These are phyloP conservation scores for Celastrina argiolus DNA, from an alignment of 2,888 invertebrate genomes.

Conservation along the genomic window DNA sequence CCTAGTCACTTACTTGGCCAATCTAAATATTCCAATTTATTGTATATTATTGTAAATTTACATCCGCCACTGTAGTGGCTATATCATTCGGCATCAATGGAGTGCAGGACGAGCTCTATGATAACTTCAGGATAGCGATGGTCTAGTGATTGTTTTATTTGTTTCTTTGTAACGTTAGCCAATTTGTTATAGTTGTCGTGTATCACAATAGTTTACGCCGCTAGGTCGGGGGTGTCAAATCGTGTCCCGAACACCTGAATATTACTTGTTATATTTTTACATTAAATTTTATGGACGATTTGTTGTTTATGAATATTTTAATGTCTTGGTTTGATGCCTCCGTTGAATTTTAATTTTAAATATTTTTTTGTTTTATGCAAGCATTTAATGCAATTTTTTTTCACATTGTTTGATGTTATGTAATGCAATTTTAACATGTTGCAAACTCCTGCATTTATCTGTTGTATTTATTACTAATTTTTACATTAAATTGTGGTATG, in stretches of 20 bases:
- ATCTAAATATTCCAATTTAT: slow-evolving; percentile 77
- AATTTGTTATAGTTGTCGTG: slow-evolving; percentile 76
- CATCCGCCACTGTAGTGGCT: slow-evolving; percentile 64
- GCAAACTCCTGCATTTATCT: slow-evolving; percentile 83
- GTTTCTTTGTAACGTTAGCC: slow-evolving; percentile 73
- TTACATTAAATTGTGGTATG: slow-evolving; percentile 85
- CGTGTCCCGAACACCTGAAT: slow-evolving; percentile 64
- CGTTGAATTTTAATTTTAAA: slow-evolving; percentile 75
- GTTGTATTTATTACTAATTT: slow-evolving; percentile 84
- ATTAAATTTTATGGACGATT: slow-evolving; percentile 73
- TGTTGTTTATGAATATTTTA: slow-evolving; percentile 71
- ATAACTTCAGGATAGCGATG: slow-evolving; percentile 76
- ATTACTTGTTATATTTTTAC: slow-evolving; percentile 70
- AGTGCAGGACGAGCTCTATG: slow-evolving; percentile 74
- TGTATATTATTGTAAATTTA: slow-evolving; percentile 68
- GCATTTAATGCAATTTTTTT: slow-evolving; percentile 77
- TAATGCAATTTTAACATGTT: slow-evolving; percentile 78
- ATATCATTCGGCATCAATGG: slow-evolving; percentile 68
- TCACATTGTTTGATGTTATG: slow-evolving; percentile 79
- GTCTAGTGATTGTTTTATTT: slow-evolving; percentile 76
- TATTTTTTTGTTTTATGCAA: slow-evolving; percentile 76
- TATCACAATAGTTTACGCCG: slow-evolving; percentile 76
- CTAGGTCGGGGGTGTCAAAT: slow-evolving; percentile 77
- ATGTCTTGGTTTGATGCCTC: slow-evolving; percentile 78
- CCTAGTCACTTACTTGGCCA: slow-evolving; percentile 78